phyloP scores from a whole-genome alignment of 2,888 invertebrate species.

The Holacanthella duospinosa region DNA sequence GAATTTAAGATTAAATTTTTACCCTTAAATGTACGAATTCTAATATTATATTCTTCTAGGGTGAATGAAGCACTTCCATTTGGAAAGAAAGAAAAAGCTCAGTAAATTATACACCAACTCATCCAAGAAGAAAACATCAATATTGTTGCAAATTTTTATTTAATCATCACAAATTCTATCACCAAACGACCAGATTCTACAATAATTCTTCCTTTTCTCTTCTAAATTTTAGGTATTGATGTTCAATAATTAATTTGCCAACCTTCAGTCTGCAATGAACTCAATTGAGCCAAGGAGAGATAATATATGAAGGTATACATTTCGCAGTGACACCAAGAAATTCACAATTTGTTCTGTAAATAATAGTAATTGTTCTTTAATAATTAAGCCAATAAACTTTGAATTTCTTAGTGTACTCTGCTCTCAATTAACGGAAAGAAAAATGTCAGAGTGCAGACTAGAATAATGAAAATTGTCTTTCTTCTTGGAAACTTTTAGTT shows the following conservation, averaged over 20 bases:
- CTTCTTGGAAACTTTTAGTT: not conserved
- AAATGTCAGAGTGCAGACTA: not conserved
- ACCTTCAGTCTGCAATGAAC: too few species aligned
- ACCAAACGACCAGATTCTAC: not conserved
- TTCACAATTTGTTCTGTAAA: not conserved
- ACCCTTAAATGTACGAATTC: too few species aligned
- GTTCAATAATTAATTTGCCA: too few species aligned
- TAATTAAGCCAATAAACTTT: too few species aligned
- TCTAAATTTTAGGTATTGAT: too few species aligned
- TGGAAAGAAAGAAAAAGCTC: constrained; percentile 67
- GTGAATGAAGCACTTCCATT: constrained; percentile 79
- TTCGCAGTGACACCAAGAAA: not conserved
- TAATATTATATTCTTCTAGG: constrained; percentile 46
- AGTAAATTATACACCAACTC: constrained; percentile 24
- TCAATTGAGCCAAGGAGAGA: too few species aligned
- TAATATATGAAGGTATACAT: too few species aligned
- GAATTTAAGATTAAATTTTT: not conserved
- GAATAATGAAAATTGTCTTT: not conserved
- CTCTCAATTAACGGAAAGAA: too few species aligned
- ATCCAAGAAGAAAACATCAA: not conserved
- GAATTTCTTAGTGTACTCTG: too few species aligned
- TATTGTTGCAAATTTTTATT: not conserved
- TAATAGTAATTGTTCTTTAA: too few species aligned
- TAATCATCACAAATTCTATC: not conserved
- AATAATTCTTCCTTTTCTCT: not conserved